A percentile compares a stretch with the other conserved stretches of the same genome.
Conservation (phyloP, 2,113 vertebrate genomes). For the Serilophus lunatus region DNA sequence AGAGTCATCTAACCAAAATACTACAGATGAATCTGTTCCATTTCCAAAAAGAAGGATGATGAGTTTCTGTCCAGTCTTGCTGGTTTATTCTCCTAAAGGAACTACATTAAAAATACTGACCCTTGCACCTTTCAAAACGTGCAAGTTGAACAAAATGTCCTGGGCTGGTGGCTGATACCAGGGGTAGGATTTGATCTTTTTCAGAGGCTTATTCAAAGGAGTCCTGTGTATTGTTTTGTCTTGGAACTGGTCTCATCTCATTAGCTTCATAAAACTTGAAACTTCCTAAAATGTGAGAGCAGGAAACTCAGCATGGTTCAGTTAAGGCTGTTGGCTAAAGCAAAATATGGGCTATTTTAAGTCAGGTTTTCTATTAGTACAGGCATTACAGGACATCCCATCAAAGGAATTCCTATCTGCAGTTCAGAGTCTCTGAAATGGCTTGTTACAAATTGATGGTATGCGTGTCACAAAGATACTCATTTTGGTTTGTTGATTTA, state of each 20-base stretch:
- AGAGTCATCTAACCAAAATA: not conserved
- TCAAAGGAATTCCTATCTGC: not conserved
- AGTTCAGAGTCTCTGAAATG: conserved; percentile 45
- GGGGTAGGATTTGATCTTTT: not conserved
- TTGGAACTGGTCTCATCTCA: not conserved
- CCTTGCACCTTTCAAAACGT: not conserved
- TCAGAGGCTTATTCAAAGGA: not conserved
- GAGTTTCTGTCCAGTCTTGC: not conserved
- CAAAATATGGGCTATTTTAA: not conserved
- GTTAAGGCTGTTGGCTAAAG: not conserved
- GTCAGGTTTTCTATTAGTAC: not conserved
- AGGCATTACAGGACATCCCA: conserved; percentile 14
- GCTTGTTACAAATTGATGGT: not conserved
- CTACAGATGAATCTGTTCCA: fast-evolving
- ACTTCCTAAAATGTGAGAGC: not conserved
- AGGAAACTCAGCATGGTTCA: not conserved
- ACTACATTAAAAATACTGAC: not conserved
- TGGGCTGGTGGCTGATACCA: not conserved
- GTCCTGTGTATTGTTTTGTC: not conserved
- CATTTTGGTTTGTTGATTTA: conserved; percentile 7
- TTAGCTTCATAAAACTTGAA: not conserved
- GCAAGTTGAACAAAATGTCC: not conserved
- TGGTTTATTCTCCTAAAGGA: not conserved
- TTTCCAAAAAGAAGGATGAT: not conserved
- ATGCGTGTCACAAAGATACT: conserved; percentile 25